A percentile compares a stretch with the other conserved stretches of the same genome.
These are phyloP conservation scores for Rhopalosiphum padi DNA, from an alignment of 1,140 invertebrate species.

Conservation along the genomic window DNA sequence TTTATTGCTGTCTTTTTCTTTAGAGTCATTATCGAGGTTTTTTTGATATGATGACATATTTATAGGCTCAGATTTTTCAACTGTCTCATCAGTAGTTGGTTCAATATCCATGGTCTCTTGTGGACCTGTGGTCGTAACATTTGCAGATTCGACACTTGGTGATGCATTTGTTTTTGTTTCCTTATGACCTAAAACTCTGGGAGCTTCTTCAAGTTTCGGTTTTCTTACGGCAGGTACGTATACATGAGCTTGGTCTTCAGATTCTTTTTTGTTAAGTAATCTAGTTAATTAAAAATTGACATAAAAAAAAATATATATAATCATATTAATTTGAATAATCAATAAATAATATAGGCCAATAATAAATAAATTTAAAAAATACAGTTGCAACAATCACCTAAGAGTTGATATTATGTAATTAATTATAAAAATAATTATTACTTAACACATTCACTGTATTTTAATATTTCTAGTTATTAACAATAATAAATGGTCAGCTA, in stretches of 20 bases:
- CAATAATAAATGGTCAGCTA: too few species aligned
- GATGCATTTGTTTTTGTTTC: not conserved
- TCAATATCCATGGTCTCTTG: not conserved
- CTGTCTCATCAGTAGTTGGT: not conserved
- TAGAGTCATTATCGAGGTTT: not conserved
- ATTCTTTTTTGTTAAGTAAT: slow-evolving; percentile 54
- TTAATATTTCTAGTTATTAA: too few species aligned
- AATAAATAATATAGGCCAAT: not conserved
- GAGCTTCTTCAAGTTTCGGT: slow-evolving; percentile 50
- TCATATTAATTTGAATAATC: too few species aligned
- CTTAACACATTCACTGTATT: not conserved
- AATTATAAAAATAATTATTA: not conserved
- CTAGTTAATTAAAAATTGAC: not conserved
- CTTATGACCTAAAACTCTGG: not conserved
- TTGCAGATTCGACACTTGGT: not conserved
- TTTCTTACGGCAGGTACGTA: slow-evolving; percentile 49
- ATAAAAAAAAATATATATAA: too few species aligned
- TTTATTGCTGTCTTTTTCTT: not conserved
- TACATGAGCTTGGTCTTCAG: slow-evolving; percentile 45
- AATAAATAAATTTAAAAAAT: too few species aligned
- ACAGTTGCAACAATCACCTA: too few species aligned
- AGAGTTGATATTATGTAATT: not conserved
- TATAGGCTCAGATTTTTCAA: not conserved
- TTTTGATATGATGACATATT: not conserved
- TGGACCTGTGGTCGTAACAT: not conserved